Percentiles rank a stretch among this genome's conserved stretches.
Conservation (phyloP, 2,888 invertebrate species). For the Meliscaeva auricollis region DNA sequence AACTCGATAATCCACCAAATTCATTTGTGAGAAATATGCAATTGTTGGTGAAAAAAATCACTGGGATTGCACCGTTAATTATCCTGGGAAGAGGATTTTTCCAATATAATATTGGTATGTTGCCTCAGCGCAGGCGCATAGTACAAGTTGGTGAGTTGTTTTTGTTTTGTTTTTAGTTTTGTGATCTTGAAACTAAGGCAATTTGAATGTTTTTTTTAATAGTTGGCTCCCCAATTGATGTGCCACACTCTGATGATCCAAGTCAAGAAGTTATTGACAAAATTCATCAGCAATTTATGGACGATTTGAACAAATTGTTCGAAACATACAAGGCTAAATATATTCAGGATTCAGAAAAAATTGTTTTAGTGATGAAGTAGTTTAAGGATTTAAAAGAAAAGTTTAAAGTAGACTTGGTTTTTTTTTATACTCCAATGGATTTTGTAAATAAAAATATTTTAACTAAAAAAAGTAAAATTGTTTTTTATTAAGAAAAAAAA, state of each 20-base stretch:
- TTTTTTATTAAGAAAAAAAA: no score
- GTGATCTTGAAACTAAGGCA: not conserved
- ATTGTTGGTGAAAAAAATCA: constrained; percentile 87
- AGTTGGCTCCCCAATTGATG: constrained; percentile 93
- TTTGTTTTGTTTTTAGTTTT: not conserved
- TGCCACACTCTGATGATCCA: constrained; percentile 89
- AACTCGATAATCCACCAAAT: constrained; percentile 89
- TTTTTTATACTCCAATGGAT: not conserved
- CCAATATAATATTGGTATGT: constrained; percentile 94
- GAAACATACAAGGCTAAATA: constrained; percentile 93
- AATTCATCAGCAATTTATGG: constrained; percentile 90
- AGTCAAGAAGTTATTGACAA: constrained; percentile 90
- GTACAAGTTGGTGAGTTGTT: constrained; percentile 92
- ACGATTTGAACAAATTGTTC: constrained; percentile 89
- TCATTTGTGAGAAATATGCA: constrained; percentile 88
- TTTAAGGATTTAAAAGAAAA: not conserved
- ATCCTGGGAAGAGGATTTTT: constrained; percentile 94
- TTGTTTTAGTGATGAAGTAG: constrained; percentile 50
- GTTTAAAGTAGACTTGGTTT: no score
- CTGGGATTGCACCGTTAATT: constrained; percentile 91
- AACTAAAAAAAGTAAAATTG: not conserved
- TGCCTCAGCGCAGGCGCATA: constrained; percentile 92
- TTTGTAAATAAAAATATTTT: constrained; percentile 23
- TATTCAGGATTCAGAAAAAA: constrained; percentile 84
- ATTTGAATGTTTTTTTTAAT: constrained; percentile 81